These are phyloP conservation scores for Poeciliopsis retropinna DNA, from an alignment of 2,113 vertebrate genomes.

Conservation along the genomic window DNA sequence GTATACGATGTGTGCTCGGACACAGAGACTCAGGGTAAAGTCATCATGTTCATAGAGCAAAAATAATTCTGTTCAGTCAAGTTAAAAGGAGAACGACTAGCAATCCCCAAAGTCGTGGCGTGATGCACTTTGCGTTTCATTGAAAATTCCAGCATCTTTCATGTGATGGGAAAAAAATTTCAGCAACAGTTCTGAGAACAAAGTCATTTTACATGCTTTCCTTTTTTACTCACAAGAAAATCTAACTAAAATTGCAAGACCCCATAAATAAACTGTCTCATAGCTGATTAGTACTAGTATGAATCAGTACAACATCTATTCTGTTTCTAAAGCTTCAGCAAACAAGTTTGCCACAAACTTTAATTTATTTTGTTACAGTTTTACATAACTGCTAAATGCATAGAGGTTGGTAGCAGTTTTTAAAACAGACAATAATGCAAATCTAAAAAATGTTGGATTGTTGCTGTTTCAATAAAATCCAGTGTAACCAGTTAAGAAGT, in stretches of 20 bases:
- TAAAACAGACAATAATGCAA: too few species aligned
- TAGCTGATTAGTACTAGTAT: not conserved
- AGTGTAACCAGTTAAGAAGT: too few species aligned
- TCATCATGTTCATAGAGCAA: not conserved
- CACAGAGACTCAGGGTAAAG: conserved; percentile 1
- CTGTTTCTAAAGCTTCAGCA: not conserved
- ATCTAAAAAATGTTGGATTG: not conserved
- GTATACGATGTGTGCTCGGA: not conserved
- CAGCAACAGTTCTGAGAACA: not conserved
- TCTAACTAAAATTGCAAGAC: not conserved
- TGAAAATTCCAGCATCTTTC: not conserved
- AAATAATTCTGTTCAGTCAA: not conserved
- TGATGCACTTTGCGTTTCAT: not conserved
- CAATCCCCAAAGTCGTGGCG: not conserved
- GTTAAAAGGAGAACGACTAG: not conserved
- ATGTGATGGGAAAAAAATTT: not conserved
- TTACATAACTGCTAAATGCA: too few species aligned
- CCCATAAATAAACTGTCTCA: not conserved
- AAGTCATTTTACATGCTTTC: not conserved
- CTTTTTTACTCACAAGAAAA: not conserved
- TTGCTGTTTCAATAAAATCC: not conserved
- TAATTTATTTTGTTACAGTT: not conserved
- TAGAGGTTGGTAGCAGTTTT: too few species aligned
- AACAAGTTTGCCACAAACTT: not conserved
- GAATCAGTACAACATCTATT: not conserved